Conservation (phyloP, 2,797 vertebrate genomes). For the Coregonus suidteri region DNA sequence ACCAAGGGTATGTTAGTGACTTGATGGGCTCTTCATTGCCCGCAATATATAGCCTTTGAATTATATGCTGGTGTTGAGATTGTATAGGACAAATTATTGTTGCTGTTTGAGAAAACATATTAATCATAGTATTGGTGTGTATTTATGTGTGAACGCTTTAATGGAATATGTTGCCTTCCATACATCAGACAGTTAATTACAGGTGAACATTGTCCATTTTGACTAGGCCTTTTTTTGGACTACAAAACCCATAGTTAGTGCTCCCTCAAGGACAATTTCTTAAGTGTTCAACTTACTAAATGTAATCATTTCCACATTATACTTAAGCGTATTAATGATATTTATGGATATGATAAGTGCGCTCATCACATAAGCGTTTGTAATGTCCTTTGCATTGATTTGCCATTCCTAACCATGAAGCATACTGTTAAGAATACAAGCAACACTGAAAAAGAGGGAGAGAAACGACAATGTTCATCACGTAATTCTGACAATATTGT, state of each 20-base stretch:
- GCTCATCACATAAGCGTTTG: slow-evolving; percentile 59
- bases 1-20: not conserved
- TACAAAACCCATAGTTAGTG: slow-evolving; percentile 36
- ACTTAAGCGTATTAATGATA: slow-evolving; percentile 47
- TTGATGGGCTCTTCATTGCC: not conserved
- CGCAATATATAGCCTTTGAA: slow-evolving; percentile 28
- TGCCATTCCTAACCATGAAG: slow-evolving; percentile 67
- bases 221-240: slow-evolving; percentile 51
- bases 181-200: slow-evolving; percentile 31
- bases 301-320: slow-evolving; percentile 38
- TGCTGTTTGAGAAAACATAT: slow-evolving; percentile 24
- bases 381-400: slow-evolving; percentile 47
- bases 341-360: slow-evolving; percentile 61
- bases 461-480: slow-evolving; percentile 60
- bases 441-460: slow-evolving; percentile 58
- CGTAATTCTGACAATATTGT: slow-evolving; percentile 69
- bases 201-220: slow-evolving; percentile 53
- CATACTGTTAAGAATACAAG: slow-evolving; percentile 45
- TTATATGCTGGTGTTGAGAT: slow-evolving; percentile 34
- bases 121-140: slow-evolving; percentile 35
- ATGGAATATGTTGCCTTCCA: slow-evolving; percentile 50
- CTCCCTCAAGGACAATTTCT: slow-evolving; percentile 47
- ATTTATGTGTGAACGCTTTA: slow-evolving; percentile 57
- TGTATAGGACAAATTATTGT: slow-evolving; percentile 30
- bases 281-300: slow-evolving; percentile 67